Conservation (phyloP, 2,113 vertebrate genomes). For the Dasyornis broadbenti region DNA sequence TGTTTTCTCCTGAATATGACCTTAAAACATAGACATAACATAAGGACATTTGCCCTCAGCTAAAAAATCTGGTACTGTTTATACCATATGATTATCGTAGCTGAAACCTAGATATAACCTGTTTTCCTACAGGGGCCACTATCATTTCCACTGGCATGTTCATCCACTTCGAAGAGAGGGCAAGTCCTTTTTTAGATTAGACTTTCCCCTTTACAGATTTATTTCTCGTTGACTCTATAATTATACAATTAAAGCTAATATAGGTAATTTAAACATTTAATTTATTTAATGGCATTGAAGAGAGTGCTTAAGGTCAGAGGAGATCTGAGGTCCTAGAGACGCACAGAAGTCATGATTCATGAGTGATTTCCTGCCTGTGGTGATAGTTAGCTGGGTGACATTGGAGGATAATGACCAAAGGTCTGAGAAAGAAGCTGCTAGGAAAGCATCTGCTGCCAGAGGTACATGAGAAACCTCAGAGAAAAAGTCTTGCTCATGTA, state of each 20-base stretch:
- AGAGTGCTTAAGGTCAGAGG: conserved; percentile 59
- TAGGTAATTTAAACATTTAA: conserved; percentile 61
- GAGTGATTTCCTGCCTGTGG: conserved; percentile 44
- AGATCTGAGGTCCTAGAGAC: conserved; percentile 41
- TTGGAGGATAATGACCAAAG: conserved; percentile 41
- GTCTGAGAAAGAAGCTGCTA: not conserved
- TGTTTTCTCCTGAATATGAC: not conserved
- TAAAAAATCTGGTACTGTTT: not conserved
- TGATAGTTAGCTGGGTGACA: conserved; percentile 47
- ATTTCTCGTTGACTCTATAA: conserved; percentile 57
- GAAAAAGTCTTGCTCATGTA: not conserved
- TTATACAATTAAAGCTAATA: conserved; percentile 65
- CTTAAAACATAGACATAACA: not conserved
- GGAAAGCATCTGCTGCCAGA: not conserved
- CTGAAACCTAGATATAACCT: not conserved
- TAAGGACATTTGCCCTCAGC: not conserved
- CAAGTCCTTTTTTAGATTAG: conserved; percentile 34
- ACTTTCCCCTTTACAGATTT: conserved; percentile 36
- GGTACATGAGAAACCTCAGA: not conserved
- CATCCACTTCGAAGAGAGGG: not conserved
- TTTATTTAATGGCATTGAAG: conserved; percentile 65
- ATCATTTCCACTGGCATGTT: not conserved
- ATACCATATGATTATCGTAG: not conserved
- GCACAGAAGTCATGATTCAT: conserved; percentile 47
- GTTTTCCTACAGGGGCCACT: not conserved